Conservation (phyloP, 1,140 invertebrate species). For the Ips typographus region DNA sequence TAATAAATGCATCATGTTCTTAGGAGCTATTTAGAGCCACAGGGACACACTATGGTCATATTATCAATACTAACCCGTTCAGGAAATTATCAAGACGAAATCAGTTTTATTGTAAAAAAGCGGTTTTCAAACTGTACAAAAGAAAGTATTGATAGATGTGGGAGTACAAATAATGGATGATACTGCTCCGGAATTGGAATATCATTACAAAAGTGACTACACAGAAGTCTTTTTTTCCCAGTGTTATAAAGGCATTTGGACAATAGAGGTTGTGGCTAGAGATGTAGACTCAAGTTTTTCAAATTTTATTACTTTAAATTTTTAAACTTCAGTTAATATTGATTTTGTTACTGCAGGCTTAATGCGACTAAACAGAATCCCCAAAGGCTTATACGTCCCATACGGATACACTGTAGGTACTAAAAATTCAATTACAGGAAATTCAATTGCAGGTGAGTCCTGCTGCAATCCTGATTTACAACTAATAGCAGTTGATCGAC, state of each 20-base stretch:
- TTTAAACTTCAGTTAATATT: background rate
- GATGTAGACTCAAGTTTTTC: constrained; percentile 53
- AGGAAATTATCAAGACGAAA: constrained; percentile 43
- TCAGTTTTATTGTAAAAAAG: constrained; percentile 50
- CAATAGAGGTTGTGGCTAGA: constrained; percentile 53
- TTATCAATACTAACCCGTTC: constrained; percentile 29
- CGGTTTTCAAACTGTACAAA: constrained; percentile 49
- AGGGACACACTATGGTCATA: constrained; percentile 37
- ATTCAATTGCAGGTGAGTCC: constrained; percentile 51
- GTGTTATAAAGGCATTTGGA: constrained; percentile 56
- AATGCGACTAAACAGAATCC: constrained; percentile 51
- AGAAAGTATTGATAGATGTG: constrained; percentile 52
- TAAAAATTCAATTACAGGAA: constrained; percentile 52
- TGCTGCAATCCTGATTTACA: constrained; percentile 55
- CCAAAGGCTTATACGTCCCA: constrained; percentile 51
- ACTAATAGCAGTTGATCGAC: constrained; percentile 53
- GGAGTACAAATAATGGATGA: constrained; percentile 46
- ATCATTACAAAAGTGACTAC: constrained; percentile 57
- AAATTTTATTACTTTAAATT: too few relatives aligned
- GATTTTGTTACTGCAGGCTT: constrained; percentile 48
- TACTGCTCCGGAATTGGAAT: constrained; percentile 50
- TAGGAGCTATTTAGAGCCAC: constrained; percentile 29
- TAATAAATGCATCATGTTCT: constrained; percentile 3
- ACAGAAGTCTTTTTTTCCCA: constrained; percentile 48
- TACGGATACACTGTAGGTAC: constrained; percentile 54